phyloP scores from a whole-genome alignment of 2,797 vertebrate species.

The Diceros bicornis region DNA sequence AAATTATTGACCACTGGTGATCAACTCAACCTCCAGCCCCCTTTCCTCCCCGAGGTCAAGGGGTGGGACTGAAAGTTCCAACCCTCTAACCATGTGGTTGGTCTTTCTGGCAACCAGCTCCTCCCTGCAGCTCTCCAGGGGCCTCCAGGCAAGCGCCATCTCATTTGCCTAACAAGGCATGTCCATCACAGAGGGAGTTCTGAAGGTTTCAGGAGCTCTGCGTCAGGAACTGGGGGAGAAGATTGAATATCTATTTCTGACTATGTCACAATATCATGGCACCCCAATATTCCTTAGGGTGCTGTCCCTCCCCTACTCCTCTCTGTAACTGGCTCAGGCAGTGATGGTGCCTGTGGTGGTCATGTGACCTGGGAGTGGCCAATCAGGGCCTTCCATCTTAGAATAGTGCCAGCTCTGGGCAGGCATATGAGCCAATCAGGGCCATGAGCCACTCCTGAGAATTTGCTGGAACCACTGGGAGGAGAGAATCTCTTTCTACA shows the following conservation, averaged over 20 bases:
- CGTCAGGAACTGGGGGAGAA: not conserved
- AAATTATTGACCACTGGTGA: too few relatives aligned
- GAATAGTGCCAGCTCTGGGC: fast-evolving
- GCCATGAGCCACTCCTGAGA: not conserved
- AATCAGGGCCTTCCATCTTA: not conserved
- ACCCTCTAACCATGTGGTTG: too few relatives aligned
- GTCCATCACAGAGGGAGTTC: not conserved
- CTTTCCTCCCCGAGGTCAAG: too few relatives aligned
- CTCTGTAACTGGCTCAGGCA: not conserved
- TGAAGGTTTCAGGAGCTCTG: not conserved
- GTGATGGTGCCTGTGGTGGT: not conserved
- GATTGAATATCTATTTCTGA: not conserved
- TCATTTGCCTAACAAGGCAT: too few relatives aligned
- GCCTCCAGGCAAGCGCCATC: too few relatives aligned
- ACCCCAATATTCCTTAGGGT: not conserved
- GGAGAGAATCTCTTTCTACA: not conserved
- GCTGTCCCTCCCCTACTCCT: not conserved
- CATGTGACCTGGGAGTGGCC: not conserved
- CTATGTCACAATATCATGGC: fast-evolving
- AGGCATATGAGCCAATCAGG: not conserved
- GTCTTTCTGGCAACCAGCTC: too few relatives aligned
- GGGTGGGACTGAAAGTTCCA: too few relatives aligned
- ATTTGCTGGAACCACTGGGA: not conserved
- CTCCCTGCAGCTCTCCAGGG: too few relatives aligned
- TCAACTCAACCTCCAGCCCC: too few relatives aligned